A percentile compares a stretch with the other conserved stretches of the same genome.
These are phyloP conservation scores for Aurelia sp. DNA, from an alignment of 30 jellyfish, hydroid and myxozoan species.

Conservation along the genomic window DNA sequence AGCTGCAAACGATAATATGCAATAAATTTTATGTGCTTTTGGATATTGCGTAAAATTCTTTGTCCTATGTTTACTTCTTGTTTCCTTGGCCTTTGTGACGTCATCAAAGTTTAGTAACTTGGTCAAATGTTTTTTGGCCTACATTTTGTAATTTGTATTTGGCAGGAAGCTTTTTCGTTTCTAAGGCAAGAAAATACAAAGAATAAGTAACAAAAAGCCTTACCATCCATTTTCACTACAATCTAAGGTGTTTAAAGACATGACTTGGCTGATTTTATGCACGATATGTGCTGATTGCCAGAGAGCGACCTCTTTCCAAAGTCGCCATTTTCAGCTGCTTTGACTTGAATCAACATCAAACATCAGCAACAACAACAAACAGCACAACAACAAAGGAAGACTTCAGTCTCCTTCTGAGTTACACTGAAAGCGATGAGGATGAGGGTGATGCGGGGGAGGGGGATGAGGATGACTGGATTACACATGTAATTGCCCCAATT, in stretches of 20 bases:
- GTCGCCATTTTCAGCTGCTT: slow-evolving; percentile 52
- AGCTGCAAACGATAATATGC: no score
- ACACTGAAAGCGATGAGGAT: no score
- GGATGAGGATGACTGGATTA: no score
- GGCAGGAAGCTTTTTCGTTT: background rate
- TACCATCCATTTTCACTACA: slow-evolving; percentile 54
- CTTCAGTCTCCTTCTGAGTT: background rate
- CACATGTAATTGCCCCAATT: no score
- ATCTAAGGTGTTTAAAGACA: slow-evolving; percentile 36
- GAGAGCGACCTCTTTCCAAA: background rate
- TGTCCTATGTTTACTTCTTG: background rate
- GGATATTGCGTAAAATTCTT: background rate
- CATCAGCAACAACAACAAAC: no score
- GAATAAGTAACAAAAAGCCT: background rate
- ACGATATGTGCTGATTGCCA: slow-evolving; percentile 7
- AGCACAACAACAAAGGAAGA: no score
- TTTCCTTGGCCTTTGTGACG: background rate
- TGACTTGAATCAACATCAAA: background rate
- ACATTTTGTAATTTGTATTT: no score
- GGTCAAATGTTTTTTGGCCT: background rate
- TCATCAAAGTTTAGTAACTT: background rate
- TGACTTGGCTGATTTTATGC: slow-evolving; percentile 36
- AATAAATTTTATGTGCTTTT: no score
- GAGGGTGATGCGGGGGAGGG: no score
- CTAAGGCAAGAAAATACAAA: background rate